phyloP scores from a whole-genome alignment of 1,140 invertebrate species.

The Drosophila prosaltans region DNA sequence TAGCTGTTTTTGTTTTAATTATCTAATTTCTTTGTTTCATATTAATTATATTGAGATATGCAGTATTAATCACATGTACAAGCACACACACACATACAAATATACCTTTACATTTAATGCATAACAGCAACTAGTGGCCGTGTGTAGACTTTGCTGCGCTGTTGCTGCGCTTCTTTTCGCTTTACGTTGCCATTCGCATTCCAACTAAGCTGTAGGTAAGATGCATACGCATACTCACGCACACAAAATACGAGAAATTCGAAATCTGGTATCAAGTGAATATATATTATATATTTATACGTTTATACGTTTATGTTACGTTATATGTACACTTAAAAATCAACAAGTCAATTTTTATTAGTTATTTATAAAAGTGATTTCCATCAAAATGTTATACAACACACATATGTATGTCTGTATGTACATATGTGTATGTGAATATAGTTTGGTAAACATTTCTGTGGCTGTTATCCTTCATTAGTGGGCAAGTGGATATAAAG shows the following conservation, averaged over 20 bases:
- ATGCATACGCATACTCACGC: conserved; percentile 19
- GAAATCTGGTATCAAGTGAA: not conserved
- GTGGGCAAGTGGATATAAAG: conserved; percentile 1
- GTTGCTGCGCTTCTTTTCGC: conserved; percentile 27
- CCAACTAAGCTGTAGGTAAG: conserved; percentile 26
- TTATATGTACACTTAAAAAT: not conserved
- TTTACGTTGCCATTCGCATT: conserved; percentile 45
- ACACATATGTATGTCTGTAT: too few species aligned
- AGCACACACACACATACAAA: conserved; percentile 25
- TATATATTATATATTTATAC: not conserved
- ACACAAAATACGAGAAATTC: conserved; percentile 7
- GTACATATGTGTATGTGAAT: too few species aligned
- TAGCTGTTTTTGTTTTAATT: not conserved
- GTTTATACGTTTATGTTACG: not conserved
- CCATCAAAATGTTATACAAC: too few species aligned
- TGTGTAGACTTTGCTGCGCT: conserved; percentile 46
- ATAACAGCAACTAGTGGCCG: conserved; percentile 79
- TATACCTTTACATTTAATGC: conserved; percentile 36
- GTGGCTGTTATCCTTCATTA: not conserved
- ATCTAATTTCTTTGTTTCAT: not conserved
- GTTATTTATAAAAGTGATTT: not conserved
- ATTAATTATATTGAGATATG: not conserved
- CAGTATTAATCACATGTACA: not conserved
- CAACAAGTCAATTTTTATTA: not conserved
- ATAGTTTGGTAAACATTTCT: too few species aligned